Percentiles rank a stretch among this genome's conserved stretches.
Evolutionary conservation across 2,113 vertebrate genomes (phyloP).

Genomic region (Thunnus maccoyii): DNA sequence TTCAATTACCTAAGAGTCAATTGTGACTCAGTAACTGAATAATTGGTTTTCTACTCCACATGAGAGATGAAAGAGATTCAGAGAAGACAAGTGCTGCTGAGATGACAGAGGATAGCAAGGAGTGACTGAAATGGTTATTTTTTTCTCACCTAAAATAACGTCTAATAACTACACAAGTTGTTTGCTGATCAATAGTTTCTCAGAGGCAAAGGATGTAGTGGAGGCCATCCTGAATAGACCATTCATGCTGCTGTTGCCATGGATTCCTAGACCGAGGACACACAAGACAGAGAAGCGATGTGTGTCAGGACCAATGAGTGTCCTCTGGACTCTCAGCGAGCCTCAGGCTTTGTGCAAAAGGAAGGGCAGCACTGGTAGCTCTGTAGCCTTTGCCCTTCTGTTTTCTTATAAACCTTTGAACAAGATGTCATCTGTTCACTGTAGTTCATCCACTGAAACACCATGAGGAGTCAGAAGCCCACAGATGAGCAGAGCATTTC

Average conservation of each 20-base stretch:
- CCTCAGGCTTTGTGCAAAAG: conserved; percentile 21
- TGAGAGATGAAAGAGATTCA: no score
- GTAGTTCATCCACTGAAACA: background rate
- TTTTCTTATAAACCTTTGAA: conserved; percentile 19
- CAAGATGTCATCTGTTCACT: background rate
- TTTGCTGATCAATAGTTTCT: conserved; percentile 23
- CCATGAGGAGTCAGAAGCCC: background rate
- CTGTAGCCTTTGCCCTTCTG: conserved; percentile 3
- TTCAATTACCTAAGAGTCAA: background rate
- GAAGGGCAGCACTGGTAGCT: background rate
- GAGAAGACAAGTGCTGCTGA: no score
- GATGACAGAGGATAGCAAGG: background rate
- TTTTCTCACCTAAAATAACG: background rate
- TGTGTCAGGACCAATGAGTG: conserved; percentile 31
- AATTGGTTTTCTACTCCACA: no score
- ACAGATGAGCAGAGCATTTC: background rate
- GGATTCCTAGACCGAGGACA: conserved; percentile 31
- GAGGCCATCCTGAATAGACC: conserved; percentile 33
- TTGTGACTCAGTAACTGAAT: no score
- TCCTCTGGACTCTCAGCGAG: conserved; percentile 25
- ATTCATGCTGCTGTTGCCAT: conserved; percentile 56
- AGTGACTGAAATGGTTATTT: background rate
- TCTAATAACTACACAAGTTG: background rate
- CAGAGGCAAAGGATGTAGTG: conserved; percentile 6
- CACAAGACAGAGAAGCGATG: conserved; percentile 37